Evolutionary conservation across 2,797 vertebrate species (phyloP).

Genomic region (Notoglanidium macrostoma): DNA sequence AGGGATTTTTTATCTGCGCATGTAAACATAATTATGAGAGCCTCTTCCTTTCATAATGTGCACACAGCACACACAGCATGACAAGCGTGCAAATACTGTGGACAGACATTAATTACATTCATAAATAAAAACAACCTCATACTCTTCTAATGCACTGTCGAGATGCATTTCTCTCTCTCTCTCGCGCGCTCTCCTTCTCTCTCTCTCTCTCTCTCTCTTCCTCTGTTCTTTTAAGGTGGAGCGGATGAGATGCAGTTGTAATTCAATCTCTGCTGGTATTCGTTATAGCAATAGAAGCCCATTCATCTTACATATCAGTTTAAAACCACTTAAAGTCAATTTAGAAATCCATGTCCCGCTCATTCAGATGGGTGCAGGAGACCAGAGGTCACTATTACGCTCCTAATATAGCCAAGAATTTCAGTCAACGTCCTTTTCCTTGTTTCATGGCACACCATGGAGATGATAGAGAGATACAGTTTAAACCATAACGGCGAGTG

Average conservation of each 20-base stretch:
- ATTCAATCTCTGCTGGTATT: constrained; percentile 70
- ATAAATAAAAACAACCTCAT: constrained; percentile 20
- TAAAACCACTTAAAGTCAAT: constrained; percentile 77
- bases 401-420: constrained; percentile 73
- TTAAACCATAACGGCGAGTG: constrained; percentile 53
- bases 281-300: constrained; percentile 59
- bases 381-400: constrained; percentile 74
- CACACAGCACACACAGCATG: constrained; percentile 69
- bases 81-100: constrained; percentile 76
- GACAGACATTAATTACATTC: constrained; percentile 76
- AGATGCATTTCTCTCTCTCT: constrained; percentile 45
- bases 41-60: constrained; percentile 74
- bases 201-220: neutral
- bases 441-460: constrained; percentile 56
- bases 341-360: constrained; percentile 71
- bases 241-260: constrained; percentile 63
- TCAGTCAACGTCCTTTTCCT: constrained; percentile 68
- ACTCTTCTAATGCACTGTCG: constrained; percentile 21
- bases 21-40: constrained; percentile 80
- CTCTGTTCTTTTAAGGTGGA: constrained; percentile 51
- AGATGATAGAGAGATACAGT: constrained; percentile 42
- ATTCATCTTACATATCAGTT: constrained; percentile 79
- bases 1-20: constrained; percentile 74
- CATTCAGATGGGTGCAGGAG: constrained; percentile 69
- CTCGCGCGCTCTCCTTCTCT: constrained; percentile 1